Evolutionary conservation across 2,113 vertebrate genomes (phyloP).

Genomic region (Mystacornis crossleyi): DNA sequence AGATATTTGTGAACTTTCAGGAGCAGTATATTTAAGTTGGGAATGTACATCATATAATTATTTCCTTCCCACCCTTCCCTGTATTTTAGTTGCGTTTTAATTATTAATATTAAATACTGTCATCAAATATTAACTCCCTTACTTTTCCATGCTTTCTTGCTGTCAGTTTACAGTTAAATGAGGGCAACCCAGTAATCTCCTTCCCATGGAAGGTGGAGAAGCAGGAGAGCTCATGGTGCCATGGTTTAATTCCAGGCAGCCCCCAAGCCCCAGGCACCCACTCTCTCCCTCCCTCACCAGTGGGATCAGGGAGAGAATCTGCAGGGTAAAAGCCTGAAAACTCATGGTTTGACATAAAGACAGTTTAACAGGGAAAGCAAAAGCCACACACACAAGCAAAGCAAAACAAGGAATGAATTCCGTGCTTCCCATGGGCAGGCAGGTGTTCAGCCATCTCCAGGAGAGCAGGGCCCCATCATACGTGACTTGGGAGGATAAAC

Average conservation of each 20-base stretch:
- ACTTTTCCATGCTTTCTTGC: background rate
- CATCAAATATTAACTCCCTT: background rate
- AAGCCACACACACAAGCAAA: background rate
- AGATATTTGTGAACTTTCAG: constrained; percentile 6
- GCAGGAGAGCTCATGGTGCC: background rate
- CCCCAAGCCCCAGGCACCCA: background rate
- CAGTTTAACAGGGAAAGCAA: background rate
- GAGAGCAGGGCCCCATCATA: background rate
- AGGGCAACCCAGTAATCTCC: background rate
- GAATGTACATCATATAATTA: background rate
- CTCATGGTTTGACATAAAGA: accelerated
- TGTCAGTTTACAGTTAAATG: background rate
- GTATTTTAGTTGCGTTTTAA: background rate
- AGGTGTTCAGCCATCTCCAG: background rate
- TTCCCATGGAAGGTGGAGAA: background rate
- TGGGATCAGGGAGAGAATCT: background rate
- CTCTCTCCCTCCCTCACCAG: background rate
- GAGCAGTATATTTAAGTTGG: background rate
- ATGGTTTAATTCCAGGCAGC: background rate
- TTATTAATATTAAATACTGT: background rate
- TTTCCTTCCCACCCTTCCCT: background rate
- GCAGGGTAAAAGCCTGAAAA: background rate
- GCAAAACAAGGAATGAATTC: background rate
- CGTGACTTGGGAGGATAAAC: background rate
- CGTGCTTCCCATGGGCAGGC: background rate